These are phyloP conservation scores for Dreissena polymorpha DNA, from an alignment of 1,140 invertebrate species.

Conservation along the genomic window DNA sequence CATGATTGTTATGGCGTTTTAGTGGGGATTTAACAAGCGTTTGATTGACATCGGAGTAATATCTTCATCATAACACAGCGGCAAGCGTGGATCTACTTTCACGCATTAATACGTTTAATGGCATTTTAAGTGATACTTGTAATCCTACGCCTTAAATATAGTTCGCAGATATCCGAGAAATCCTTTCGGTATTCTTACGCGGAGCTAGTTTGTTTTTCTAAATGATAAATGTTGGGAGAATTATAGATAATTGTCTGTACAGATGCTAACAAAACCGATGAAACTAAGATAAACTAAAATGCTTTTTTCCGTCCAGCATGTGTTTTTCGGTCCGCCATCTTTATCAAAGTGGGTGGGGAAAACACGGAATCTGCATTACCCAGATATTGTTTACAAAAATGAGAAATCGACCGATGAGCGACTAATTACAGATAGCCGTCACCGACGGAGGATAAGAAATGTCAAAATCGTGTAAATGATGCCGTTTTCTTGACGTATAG, in stretches of 20 bases:
- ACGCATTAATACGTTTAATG: constrained; percentile 5
- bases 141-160: background rate
- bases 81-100: constrained; percentile 4
- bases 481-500: background rate
- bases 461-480: constrained; percentile 1
- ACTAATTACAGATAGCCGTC: background rate
- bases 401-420: background rate
- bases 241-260: background rate
- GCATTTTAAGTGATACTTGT: constrained; percentile 8
- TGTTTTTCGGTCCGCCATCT: background rate
- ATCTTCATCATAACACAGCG: constrained; percentile 8
- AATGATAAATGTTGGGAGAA: background rate
- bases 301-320: background rate
- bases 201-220: background rate
- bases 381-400: background rate
- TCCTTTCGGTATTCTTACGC: background rate
- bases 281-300: background rate
- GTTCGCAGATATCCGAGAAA: constrained; percentile 2
- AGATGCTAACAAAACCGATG: background rate
- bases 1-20: background rate
- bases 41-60: constrained; percentile 1
- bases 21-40: constrained; percentile 5
- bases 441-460: background rate
- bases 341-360: background rate
- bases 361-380: background rate